A percentile compares a stretch with the other conserved stretches of the same genome.
phyloP scores from a whole-genome alignment of 2,113 vertebrate species.

The Pteruthius melanotis region DNA sequence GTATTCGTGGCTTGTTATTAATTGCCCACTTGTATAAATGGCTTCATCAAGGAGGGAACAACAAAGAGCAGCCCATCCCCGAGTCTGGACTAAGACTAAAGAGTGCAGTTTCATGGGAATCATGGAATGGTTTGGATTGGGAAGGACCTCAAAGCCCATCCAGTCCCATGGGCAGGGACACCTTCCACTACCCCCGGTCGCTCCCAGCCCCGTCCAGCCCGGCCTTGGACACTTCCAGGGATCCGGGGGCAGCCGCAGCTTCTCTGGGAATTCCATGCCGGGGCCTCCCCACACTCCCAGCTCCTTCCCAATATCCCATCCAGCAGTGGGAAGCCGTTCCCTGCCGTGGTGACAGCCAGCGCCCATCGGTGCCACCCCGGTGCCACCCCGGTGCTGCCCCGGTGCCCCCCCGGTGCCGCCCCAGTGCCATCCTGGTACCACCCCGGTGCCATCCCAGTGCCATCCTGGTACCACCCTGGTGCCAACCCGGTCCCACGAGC shows the following conservation, averaged over 20 bases:
- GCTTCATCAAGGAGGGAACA: not conserved
- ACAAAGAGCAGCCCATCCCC: not conserved
- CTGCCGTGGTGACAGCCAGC: not conserved
- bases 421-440: no score
- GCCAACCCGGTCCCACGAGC: no score
- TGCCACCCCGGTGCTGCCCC: not conserved
- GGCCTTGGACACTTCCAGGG: not conserved
- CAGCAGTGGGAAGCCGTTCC: not conserved
- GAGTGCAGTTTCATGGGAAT: not conserved
- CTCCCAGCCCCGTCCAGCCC: no score
- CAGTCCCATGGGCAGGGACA: not conserved
- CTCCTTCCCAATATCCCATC: not conserved
- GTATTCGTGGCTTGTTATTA: accelerated
- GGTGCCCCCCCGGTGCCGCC: not conserved
- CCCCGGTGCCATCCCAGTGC: no score
- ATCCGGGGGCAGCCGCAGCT: not conserved
- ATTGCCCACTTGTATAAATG: not conserved
- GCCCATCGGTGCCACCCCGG: not conserved
- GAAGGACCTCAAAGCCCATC: no score
- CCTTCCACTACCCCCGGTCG: no score
- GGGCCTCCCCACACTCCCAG: not conserved
- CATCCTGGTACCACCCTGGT: no score
- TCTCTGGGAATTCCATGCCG: not conserved
- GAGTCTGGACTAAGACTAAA: not conserved
- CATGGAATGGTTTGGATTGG: not conserved